Percentiles rank a stretch among this genome's conserved stretches.
phyloP scores from a whole-genome alignment of 2,888 invertebrate species.

The Imbricaverruca yamaguchii region DNA sequence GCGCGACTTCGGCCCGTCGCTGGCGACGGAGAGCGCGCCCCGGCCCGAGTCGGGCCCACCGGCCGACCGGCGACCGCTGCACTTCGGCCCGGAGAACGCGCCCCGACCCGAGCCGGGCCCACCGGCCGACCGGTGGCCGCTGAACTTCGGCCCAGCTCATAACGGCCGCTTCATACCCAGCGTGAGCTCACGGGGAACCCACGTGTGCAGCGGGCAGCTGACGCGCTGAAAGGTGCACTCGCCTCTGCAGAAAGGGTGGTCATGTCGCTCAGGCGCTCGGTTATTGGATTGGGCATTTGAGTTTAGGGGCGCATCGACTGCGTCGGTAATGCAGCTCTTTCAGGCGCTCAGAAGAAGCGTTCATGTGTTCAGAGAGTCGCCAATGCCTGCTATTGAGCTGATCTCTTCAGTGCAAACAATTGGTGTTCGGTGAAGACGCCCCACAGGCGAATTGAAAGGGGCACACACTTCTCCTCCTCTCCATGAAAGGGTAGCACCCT shows the following conservation, averaged over 20 bases:
- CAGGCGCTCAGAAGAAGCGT: too few species aligned
- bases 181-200: not conserved
- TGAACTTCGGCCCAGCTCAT: not conserved
- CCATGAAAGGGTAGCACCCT: too few species aligned
- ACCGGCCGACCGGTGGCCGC: not conserved
- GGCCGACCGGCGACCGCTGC: not conserved
- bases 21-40: not conserved
- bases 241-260: not conserved
- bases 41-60: not conserved
- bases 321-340: too few species aligned
- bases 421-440: too few species aligned
- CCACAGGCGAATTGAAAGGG: too few species aligned
- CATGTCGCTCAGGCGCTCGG: not conserved
- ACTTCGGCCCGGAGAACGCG: not conserved
- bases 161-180: not conserved
- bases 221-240: not conserved
- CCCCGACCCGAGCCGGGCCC: conserved; percentile 12
- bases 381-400: too few species aligned
- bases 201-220: not conserved
- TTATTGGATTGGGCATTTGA: too few species aligned
- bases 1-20: too few species aligned
- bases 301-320: too few species aligned
- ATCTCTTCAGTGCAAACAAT: too few species aligned
- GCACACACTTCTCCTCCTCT: too few species aligned
- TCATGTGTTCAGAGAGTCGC: too few species aligned